phyloP scores from a whole-genome alignment of 2,113 vertebrate genomes.

The Stigmatopora argus region DNA sequence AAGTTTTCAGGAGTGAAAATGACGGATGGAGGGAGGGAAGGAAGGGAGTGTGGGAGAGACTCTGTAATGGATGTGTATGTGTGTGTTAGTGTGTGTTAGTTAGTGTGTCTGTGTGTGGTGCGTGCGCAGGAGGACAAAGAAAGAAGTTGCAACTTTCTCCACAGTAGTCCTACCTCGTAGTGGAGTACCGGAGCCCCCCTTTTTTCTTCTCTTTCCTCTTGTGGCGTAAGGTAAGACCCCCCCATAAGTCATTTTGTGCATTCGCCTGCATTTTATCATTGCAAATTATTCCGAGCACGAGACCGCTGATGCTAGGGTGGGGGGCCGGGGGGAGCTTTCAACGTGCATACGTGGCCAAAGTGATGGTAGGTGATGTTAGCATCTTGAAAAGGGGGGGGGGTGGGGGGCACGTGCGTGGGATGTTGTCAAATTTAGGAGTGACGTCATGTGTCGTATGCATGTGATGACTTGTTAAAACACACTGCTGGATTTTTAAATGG shows the following conservation, averaged over 20 bases:
- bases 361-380: neutral
- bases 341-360: slow-evolving; percentile 7
- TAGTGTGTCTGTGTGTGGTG: neutral
- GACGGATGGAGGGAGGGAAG: neutral
- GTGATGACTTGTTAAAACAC: neutral
- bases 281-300: neutral
- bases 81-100: neutral
- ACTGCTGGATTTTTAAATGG: neutral
- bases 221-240: slow-evolving; percentile 2
- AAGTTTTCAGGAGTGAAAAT: neutral
- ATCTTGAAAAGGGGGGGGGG: neutral
- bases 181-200: neutral
- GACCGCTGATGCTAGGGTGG: neutral
- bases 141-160: neutral
- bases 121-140: neutral
- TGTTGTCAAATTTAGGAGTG: neutral
- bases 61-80: neutral
- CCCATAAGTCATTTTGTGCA: neutral
- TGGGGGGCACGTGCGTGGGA: neutral
- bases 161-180: neutral
- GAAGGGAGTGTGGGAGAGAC: neutral
- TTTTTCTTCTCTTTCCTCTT: neutral
- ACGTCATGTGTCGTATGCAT: neutral
- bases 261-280: neutral
- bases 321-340: neutral